Conservation (phyloP, 2,888 invertebrate species). For the Gymnosoma rotundatum region DNA sequence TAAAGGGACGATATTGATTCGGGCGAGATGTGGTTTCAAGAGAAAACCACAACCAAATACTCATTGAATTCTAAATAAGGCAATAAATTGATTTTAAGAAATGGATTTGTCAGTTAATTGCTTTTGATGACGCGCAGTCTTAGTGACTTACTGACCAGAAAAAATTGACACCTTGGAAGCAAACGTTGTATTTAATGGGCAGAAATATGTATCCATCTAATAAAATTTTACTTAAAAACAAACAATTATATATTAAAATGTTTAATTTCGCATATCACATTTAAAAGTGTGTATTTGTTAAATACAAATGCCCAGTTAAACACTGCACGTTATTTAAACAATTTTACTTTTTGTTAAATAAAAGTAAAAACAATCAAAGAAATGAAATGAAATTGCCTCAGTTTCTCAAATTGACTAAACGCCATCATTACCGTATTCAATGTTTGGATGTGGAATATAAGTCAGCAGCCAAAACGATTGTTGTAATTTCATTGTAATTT, state of each 20-base stretch:
- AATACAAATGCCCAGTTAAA: constrained; percentile 19
- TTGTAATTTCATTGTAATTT: constrained; percentile 29
- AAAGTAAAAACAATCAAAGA: background rate
- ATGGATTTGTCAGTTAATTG: too few relatives aligned
- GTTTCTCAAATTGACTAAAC: constrained; percentile 3
- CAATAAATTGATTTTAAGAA: too few relatives aligned
- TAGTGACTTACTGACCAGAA: too few relatives aligned
- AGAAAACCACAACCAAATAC: too few relatives aligned
- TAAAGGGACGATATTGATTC: too few relatives aligned
- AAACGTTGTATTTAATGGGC: background rate
- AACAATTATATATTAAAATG: constrained; percentile 35
- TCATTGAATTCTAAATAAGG: too few relatives aligned
- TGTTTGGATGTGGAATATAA: constrained; percentile 5
- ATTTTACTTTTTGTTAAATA: background rate
- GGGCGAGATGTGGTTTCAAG: too few relatives aligned
- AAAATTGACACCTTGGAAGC: too few relatives aligned
- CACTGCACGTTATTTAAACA: constrained; percentile 32
- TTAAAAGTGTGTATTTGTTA: constrained; percentile 24
- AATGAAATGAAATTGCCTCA: constrained; percentile 3
- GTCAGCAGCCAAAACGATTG: constrained; percentile 31
- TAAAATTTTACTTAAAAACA: background rate
- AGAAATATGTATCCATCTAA: constrained; percentile 1
- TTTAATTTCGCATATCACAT: constrained; percentile 30
- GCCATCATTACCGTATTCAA: constrained; percentile 7
- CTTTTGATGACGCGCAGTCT: too few relatives aligned